These are phyloP conservation scores for Lydus trimaculatus DNA, from an alignment of 2,888 invertebrate species.

Conservation along the genomic window DNA sequence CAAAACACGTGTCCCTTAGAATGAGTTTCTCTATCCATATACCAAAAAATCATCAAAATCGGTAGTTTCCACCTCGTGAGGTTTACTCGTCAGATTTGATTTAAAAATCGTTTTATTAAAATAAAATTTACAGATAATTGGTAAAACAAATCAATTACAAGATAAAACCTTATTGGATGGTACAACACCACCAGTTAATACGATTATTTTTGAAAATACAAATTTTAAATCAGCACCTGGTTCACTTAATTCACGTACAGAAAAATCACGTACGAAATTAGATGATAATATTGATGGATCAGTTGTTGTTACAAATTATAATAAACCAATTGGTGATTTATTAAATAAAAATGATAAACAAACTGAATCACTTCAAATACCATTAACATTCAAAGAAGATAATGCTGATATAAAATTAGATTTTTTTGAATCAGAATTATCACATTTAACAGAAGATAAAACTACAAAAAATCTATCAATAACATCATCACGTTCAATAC, in stretches of 20 bases:
- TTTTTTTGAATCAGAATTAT: slow-evolving; percentile 87
- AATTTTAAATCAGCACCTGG: slow-evolving; percentile 83
- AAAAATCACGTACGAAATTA: slow-evolving; percentile 67
- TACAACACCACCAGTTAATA: slow-evolving; percentile 82
- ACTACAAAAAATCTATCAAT: slow-evolving; percentile 62
- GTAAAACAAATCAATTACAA: slow-evolving; percentile 48
- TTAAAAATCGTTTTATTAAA: too few species aligned
- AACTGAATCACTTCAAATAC: slow-evolving; percentile 64
- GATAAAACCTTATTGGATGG: slow-evolving; percentile 72
- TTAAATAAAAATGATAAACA: slow-evolving; percentile 60
- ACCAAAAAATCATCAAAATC: too few species aligned
- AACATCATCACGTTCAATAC: slow-evolving; percentile 68
- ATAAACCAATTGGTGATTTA: slow-evolving; percentile 60
- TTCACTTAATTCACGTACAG: slow-evolving; percentile 61
- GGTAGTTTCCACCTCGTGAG: too few species aligned
- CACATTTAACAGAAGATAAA: slow-evolving; percentile 77
- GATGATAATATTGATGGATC: slow-evolving; percentile 63
- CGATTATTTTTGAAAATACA: slow-evolving; percentile 91
- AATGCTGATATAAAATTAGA: slow-evolving; percentile 91
- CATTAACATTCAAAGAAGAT: slow-evolving; percentile 81
- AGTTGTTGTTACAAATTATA: slow-evolving; percentile 59
- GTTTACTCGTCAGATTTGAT: too few species aligned
- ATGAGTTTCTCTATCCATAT: too few species aligned
- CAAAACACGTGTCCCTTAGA: too few species aligned
- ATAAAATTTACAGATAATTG: slow-evolving; percentile 42